Percentiles rank a stretch among this genome's conserved stretches.
These are phyloP conservation scores for Nymphalis urticae DNA, from an alignment of 2,888 invertebrate species.

Conservation along the genomic window DNA sequence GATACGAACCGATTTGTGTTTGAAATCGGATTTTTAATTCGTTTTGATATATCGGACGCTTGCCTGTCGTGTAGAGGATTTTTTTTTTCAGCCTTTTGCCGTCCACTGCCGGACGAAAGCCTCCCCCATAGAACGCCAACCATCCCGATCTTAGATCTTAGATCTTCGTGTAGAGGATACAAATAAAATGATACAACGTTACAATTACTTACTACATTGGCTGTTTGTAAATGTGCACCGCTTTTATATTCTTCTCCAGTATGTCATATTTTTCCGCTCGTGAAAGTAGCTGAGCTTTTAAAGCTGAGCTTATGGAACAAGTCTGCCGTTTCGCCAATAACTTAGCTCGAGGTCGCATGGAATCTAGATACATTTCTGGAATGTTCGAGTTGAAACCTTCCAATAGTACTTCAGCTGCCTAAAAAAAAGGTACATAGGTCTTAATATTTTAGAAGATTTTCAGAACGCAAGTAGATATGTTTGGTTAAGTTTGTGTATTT, in stretches of 20 bases:
- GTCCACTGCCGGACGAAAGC: too few relatives aligned
- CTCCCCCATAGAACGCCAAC: too few relatives aligned
- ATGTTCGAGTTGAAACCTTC: constrained; percentile 63
- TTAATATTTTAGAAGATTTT: not conserved
- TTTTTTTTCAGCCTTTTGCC: too few relatives aligned
- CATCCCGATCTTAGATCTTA: too few relatives aligned
- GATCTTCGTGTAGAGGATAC: too few relatives aligned
- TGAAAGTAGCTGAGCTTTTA: constrained; percentile 46
- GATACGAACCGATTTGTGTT: too few relatives aligned
- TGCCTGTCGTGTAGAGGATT: too few relatives aligned
- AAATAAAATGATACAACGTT: too few relatives aligned
- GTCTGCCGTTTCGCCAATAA: constrained; percentile 59
- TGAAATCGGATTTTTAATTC: too few relatives aligned
- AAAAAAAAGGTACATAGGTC: constrained; percentile 22
- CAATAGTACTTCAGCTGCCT: constrained; percentile 74
- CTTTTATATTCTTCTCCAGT: constrained; percentile 58
- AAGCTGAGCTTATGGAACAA: constrained; percentile 45
- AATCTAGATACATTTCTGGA: constrained; percentile 57
- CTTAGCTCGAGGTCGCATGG: constrained; percentile 61
- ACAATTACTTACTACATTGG: constrained; percentile 64
- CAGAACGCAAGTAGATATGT: too few relatives aligned
- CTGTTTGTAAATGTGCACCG: constrained; percentile 61
- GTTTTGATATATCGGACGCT: too few relatives aligned
- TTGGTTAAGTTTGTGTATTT: too few relatives aligned
- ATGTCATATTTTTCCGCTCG: constrained; percentile 47